phyloP scores from a whole-genome alignment of 2,888 invertebrate genomes.

The Brachylomia viminalis region DNA sequence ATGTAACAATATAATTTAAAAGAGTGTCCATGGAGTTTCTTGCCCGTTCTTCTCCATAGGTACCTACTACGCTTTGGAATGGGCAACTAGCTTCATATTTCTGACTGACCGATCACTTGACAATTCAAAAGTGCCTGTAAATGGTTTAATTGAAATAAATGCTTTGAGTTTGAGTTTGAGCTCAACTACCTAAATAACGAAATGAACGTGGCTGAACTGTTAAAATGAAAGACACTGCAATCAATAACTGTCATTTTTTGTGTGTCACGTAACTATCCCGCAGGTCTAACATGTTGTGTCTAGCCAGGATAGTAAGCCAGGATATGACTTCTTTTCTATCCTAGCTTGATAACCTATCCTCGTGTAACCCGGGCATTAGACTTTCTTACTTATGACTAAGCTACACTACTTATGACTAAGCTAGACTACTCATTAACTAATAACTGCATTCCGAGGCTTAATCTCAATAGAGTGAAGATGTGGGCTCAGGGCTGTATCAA shows the following conservation, averaged over 20 bases:
- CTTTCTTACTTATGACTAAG: constrained; percentile 55
- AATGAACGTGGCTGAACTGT: neutral
- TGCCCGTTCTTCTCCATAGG: no score
- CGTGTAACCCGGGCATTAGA: neutral
- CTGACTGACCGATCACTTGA: no score
- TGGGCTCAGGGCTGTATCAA: constrained; percentile 53
- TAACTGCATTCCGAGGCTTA: constrained; percentile 52
- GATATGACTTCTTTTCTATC: neutral
- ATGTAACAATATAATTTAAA: no score
- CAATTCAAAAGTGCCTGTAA: no score
- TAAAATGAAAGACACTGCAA: neutral
- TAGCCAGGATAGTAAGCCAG: neutral
- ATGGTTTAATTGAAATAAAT: no score
- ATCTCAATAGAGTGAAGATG: constrained; percentile 43
- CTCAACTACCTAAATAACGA: neutral
- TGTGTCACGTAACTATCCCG: neutral
- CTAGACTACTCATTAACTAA: constrained; percentile 49
- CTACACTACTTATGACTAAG: constrained; percentile 45
- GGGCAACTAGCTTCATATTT: no score
- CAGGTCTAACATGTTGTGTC: neutral
- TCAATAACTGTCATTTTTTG: neutral
- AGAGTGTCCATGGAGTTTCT: no score
- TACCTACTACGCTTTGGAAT: no score
- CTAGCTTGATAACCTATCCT: neutral
- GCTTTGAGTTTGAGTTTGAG: no score